phyloP scores from a whole-genome alignment of 2,888 invertebrate species.

The Thereva nobilitata region DNA sequence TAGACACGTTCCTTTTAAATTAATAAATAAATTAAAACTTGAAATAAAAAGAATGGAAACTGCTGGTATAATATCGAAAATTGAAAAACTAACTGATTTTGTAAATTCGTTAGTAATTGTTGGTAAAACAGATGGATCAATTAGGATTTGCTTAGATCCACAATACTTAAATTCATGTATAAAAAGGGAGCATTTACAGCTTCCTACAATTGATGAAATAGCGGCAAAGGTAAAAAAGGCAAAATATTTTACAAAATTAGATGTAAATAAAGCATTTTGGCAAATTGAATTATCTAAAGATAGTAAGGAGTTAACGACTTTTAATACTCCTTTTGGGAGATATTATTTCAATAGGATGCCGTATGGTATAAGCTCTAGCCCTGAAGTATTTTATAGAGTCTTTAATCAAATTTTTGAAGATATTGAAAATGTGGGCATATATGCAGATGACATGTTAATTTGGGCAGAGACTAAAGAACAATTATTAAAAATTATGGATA shows the following conservation, averaged over 20 bases:
- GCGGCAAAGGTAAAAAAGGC: slow-evolving; percentile 39
- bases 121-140: no score
- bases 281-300: slow-evolving; percentile 39
- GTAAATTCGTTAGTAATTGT: no score
- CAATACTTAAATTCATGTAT: neutral
- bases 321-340: slow-evolving; percentile 39
- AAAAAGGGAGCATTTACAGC: slow-evolving; percentile 37
- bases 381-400: slow-evolving; percentile 50
- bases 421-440: slow-evolving; percentile 49
- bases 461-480: slow-evolving; percentile 39
- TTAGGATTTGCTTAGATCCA: no score
- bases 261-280: slow-evolving; percentile 41
- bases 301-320: slow-evolving; percentile 40
- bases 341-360: slow-evolving; percentile 48
- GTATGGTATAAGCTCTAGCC: slow-evolving; percentile 49
- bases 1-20: no score
- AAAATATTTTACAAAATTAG: slow-evolving; percentile 40
- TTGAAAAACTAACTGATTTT: no score
- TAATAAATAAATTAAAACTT: no score
- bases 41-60: no score
- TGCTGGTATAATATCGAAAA: no score
- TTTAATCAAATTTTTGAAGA: slow-evolving; percentile 49
- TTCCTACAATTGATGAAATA: slow-evolving; percentile 44
- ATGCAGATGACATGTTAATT: slow-evolving; percentile 51
- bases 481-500: slow-evolving; percentile 40